These are phyloP conservation scores for Siphamia tubifer DNA, from an alignment of 2,113 vertebrate species.

Conservation along the genomic window DNA sequence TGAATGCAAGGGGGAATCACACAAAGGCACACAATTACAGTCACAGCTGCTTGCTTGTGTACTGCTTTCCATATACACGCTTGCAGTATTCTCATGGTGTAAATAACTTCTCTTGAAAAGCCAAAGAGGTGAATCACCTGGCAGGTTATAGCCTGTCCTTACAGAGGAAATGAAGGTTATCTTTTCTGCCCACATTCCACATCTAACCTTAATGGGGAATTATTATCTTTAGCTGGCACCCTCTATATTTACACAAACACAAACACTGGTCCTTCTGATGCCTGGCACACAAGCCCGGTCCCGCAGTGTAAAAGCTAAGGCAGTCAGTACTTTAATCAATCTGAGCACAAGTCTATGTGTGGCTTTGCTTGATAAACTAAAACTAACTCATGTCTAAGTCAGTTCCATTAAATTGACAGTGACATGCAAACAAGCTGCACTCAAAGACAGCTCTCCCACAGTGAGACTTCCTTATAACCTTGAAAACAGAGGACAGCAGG, in stretches of 20 bases:
- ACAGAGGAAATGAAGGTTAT: slow-evolving; percentile 14
- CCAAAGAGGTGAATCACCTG: slow-evolving; percentile 36
- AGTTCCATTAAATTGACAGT: slow-evolving; percentile 24
- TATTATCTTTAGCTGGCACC: slow-evolving; percentile 49
- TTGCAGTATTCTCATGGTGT: neutral
- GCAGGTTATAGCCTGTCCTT: slow-evolving; percentile 59
- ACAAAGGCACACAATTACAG: neutral
- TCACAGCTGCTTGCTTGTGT: slow-evolving; percentile 9
- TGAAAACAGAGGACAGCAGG: slow-evolving; percentile 37
- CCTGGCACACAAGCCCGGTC: neutral
- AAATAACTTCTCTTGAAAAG: slow-evolving; percentile 34
- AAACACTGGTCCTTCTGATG: slow-evolving; percentile 21
- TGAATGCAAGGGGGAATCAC: slow-evolving; percentile 5
- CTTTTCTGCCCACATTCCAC: slow-evolving; percentile 44
- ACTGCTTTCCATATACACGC: neutral
- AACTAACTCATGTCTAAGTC: slow-evolving; percentile 6
- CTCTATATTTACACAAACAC: slow-evolving; percentile 19
- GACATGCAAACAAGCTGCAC: slow-evolving; percentile 21
- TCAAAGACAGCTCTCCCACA: slow-evolving; percentile 35
- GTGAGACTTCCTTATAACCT: slow-evolving; percentile 52
- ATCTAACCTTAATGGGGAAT: slow-evolving; percentile 24
- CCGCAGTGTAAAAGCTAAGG: neutral
- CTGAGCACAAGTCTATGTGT: neutral
- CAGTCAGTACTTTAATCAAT: neutral
- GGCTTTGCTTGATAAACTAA: slow-evolving; percentile 10